Evolutionary conservation across 1,140 invertebrate species (phyloP).

Genomic region (Himalopsyche phryganea): DNA sequence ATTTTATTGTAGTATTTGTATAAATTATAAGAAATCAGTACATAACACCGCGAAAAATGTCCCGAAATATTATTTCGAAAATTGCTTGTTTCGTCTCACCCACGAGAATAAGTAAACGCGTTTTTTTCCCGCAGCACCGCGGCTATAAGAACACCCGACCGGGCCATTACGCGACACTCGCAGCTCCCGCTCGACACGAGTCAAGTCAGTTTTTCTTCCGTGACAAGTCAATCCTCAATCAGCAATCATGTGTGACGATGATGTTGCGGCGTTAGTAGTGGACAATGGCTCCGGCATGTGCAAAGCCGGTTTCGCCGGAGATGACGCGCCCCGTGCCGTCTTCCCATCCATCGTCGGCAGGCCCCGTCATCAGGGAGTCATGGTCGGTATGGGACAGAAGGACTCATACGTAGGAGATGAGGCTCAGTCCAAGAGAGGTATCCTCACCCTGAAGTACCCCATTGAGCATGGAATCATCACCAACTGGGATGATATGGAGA

Average conservation of each 20-base stretch:
- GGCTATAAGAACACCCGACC: constrained; percentile 43
- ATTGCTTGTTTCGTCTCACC: too few relatives aligned
- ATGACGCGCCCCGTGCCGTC: constrained; percentile 91
- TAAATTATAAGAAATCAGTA: too few relatives aligned
- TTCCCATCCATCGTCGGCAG: constrained; percentile 93
- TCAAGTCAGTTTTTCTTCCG: constrained; percentile 49
- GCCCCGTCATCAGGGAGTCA: constrained; percentile 88
- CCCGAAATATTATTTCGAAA: too few relatives aligned
- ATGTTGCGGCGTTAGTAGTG: constrained; percentile 75
- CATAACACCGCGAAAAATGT: too few relatives aligned
- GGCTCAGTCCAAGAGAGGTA: constrained; percentile 94
- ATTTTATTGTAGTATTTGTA: too few relatives aligned
- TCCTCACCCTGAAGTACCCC: constrained; percentile 92
- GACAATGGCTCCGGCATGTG: constrained; percentile 95
- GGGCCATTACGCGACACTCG: constrained; percentile 46
- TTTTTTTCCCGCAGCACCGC: too few relatives aligned
- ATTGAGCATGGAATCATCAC: constrained; percentile 87
- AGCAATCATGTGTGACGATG: constrained; percentile 74
- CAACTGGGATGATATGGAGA: constrained; percentile 84
- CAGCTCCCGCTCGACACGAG: constrained; percentile 53
- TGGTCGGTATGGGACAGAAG: constrained; percentile 98
- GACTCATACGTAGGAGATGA: constrained; percentile 97
- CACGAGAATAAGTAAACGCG: too few relatives aligned
- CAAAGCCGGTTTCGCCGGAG: constrained; percentile 95
- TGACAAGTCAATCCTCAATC: constrained; percentile 6